Percentiles rank a stretch among this genome's conserved stretches.
Evolutionary conservation across 2,888 invertebrate genomes (phyloP).

Genomic region (Aphelenchoides bicaudatus): DNA sequence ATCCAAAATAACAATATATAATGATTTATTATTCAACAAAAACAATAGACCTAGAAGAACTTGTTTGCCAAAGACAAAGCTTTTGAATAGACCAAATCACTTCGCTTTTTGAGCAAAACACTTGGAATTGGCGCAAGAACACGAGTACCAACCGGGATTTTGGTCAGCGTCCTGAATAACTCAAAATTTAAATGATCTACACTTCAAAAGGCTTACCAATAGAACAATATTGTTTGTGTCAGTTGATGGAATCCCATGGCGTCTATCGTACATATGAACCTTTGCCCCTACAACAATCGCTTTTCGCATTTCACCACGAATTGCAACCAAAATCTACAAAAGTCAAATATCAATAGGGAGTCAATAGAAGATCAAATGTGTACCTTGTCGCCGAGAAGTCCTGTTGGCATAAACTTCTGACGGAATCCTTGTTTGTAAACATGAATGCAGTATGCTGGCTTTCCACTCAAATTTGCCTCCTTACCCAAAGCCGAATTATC

Average conservation of each 20-base stretch:
- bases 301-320: conserved; percentile 57
- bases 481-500: conserved; percentile 95
- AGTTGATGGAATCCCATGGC: conserved; percentile 57
- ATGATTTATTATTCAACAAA: neutral
- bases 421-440: conserved; percentile 75
- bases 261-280: conserved; percentile 45
- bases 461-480: conserved; percentile 84
- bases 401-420: conserved; percentile 56
- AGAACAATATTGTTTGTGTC: conserved; percentile 76
- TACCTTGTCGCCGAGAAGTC: conserved; percentile 57
- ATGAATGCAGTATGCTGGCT: conserved; percentile 84
- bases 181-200: neutral
- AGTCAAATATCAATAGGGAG: neutral
- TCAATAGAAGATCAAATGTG: neutral
- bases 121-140: conserved; percentile 90
- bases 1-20: neutral
- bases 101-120: conserved; percentile 44
- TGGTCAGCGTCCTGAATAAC: too few species aligned
- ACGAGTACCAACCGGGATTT: conserved; percentile 89
- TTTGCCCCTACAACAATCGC: conserved; percentile 59
- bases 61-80: conserved; percentile 59
- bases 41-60: conserved; percentile 39
- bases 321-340: conserved; percentile 54
- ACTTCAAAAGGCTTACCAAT: conserved; percentile 64
- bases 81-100: conserved; percentile 53